phyloP scores from a whole-genome alignment of 2,888 invertebrate species.

The Mallateleia sp. region DNA sequence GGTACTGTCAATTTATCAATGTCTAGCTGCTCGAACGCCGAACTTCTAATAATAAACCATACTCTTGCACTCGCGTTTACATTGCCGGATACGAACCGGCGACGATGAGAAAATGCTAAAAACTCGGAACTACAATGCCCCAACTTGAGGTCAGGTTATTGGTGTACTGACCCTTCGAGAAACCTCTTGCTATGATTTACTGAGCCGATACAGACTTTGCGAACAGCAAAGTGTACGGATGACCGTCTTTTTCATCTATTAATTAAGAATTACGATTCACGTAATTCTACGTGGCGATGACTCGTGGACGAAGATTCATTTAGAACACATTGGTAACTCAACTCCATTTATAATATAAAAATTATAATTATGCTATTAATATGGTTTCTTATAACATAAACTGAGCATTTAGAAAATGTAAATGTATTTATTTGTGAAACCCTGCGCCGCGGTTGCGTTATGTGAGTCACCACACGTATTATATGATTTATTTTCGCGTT shows the following conservation, averaged over 20 bases:
- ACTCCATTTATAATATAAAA: background rate
- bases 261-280: slow-evolving; percentile 47
- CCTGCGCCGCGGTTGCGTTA: slow-evolving; percentile 1
- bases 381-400: no score
- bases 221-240: slow-evolving; percentile 39
- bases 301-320: slow-evolving; percentile 2
- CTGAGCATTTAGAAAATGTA: background rate
- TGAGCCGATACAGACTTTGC: slow-evolving; percentile 12
- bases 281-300: background rate
- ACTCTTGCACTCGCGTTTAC: slow-evolving; percentile 48
- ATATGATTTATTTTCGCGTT: slow-evolving; percentile 40
- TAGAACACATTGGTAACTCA: background rate
- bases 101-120: slow-evolving; percentile 73
- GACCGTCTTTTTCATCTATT: slow-evolving; percentile 35
- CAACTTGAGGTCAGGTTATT: slow-evolving; percentile 58
- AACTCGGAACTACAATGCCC: slow-evolving; percentile 65
- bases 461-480: background rate
- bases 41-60: slow-evolving; percentile 72
- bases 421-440: slow-evolving; percentile 17
- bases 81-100: slow-evolving; percentile 20
- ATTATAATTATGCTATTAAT: no score
- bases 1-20: slow-evolving; percentile 75
- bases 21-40: slow-evolving; percentile 52
- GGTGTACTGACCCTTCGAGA: slow-evolving; percentile 66
- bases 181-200: slow-evolving; percentile 76